Evolutionary conservation across 2,888 invertebrate species (phyloP).

Genomic region (Brachyptera risi): DNA sequence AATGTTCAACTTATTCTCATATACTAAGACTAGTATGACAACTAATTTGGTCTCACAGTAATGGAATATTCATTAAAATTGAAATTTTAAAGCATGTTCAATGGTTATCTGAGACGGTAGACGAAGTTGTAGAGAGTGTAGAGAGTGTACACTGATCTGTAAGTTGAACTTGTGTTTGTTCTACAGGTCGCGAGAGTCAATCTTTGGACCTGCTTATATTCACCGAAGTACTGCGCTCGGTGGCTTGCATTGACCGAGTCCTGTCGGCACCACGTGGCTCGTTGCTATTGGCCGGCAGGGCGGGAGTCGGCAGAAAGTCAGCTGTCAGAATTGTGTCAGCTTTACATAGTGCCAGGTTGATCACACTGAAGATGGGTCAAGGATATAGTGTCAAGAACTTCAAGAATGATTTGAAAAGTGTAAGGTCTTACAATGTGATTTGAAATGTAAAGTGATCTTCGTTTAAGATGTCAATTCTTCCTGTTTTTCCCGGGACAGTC

Average conservation of each 20-base stretch:
- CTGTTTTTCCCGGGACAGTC: no score
- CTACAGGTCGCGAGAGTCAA: conserved; percentile 60
- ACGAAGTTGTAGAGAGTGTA: no score
- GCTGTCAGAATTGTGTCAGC: conserved; percentile 71
- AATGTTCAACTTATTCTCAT: no score
- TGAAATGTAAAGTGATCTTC: no score
- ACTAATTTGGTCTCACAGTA: no score
- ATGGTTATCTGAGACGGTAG: no score
- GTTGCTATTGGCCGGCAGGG: conserved; percentile 66
- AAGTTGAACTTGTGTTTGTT: no score
- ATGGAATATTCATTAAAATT: no score
- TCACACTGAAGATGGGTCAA: conserved; percentile 51
- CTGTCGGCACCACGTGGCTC: conserved; percentile 60
- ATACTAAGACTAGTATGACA: no score
- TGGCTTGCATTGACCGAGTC: conserved; percentile 59
- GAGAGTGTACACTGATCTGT: no score
- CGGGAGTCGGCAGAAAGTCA: conserved; percentile 77
- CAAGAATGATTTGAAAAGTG: conserved; percentile 72
- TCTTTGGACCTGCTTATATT: conserved; percentile 60
- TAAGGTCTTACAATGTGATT: conserved; percentile 41
- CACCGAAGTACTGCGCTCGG: conserved; percentile 61
- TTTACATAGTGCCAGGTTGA: conserved; percentile 61
- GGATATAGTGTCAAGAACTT: conserved; percentile 62
- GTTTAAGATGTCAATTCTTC: no score
- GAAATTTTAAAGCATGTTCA: no score